phyloP scores from a whole-genome alignment of 2,888 invertebrate genomes.

The Girardia tigrina region DNA sequence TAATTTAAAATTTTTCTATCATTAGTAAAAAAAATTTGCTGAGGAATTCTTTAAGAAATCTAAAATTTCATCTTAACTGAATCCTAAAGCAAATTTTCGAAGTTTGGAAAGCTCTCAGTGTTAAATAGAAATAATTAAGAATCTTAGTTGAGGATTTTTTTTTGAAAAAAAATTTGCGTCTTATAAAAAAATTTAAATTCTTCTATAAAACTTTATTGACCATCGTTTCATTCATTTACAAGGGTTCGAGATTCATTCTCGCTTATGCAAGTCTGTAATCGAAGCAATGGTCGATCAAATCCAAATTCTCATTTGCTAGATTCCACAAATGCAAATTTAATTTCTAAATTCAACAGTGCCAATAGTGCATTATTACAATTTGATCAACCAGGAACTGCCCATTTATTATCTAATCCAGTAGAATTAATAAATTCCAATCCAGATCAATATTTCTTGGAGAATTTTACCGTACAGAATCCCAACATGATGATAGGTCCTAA shows the following conservation, averaged over 20 bases:
- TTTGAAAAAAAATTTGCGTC: no score
- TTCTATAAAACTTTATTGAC: no score
- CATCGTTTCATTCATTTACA: no score
- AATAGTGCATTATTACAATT: constrained; percentile 14
- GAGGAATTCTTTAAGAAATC: no score
- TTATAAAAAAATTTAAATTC: no score
- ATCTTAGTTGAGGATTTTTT: no score
- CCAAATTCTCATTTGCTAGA: not conserved
- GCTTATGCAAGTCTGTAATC: constrained; percentile 37
- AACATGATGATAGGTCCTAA: not conserved
- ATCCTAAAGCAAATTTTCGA: no score
- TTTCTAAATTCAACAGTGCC: constrained; percentile 5
- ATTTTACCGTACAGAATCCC: not conserved
- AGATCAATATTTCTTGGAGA: not conserved
- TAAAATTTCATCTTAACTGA: no score
- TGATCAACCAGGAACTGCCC: not conserved
- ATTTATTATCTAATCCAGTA: not conserved
- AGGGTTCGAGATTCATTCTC: constrained; percentile 42
- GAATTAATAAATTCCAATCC: constrained; percentile 10
- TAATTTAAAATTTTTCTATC: no score
- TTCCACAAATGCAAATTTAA: not conserved
- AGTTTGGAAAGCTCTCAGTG: no score
- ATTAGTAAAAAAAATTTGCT: no score
- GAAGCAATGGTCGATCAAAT: constrained; percentile 23
- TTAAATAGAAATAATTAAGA: no score